Evolutionary conservation across 2,888 invertebrate genomes (phyloP), one percentile per base, ranked within the genome.

Genomic region (Dynastes tityus): DNA sequence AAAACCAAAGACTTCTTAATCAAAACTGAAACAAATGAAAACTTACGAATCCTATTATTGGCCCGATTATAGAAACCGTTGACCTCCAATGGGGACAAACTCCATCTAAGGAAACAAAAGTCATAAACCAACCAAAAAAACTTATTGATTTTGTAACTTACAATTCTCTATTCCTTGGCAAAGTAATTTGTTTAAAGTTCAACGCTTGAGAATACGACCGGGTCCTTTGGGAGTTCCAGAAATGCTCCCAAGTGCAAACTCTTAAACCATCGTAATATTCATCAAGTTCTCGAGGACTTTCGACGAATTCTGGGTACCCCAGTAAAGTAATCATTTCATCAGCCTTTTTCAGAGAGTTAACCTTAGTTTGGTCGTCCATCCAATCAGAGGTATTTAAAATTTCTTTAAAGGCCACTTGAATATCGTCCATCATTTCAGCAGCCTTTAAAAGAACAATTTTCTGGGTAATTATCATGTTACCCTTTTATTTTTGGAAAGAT

Each of bases 11-110:
- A 45, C 49, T 9, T 45, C 63, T n/a, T 1, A 37, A 37, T 37
- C 40, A 40, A 45, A 22, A 16, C 6, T 45, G 49, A 45, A 67
- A 11, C 22, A 22, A 65, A 5, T 5, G 4, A 37, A 45, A 8
- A 88, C 89, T 87, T 89, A 91, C 87, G 87, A 80, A 88, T 90
- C 87, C 84, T 86, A 82, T 87, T 89, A 79, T 86, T 91, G 63
- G 90, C 90, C 45, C 91, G 89, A 82, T 91, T 92, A 87, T 94
- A 93, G 85, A 92, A 93, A 0, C 93, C 93, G 84, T 93, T 93
- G 1, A 92, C 91, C 45, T 90, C 88, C 22, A 92, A 90, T 0
- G 92, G 91, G 2, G 88, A 88, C 78, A 85, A 84, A 64, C 85
- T 86, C 89, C 89, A 89, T 64, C 88, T 89, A 75, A 70, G 83